These are phyloP conservation scores for Zaprionus nigranus DNA, from an alignment of 1,140 invertebrate species.

Conservation along the genomic window DNA sequence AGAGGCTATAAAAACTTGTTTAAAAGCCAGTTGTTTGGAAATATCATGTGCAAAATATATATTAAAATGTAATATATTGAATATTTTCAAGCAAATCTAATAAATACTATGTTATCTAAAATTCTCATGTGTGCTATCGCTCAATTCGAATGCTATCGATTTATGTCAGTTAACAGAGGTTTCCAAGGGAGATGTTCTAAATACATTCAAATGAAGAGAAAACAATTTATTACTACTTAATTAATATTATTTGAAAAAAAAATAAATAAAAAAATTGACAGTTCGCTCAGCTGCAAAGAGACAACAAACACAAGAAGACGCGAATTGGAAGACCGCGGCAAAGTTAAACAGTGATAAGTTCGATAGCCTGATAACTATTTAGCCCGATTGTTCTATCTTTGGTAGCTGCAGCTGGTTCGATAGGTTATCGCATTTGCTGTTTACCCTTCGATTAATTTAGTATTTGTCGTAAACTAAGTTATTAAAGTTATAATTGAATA, in stretches of 20 bases:
- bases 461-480: constrained; percentile 17
- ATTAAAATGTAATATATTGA: background rate
- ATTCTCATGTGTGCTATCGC: background rate
- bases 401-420: background rate
- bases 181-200: background rate
- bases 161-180: background rate
- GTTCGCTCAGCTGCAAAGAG: too few relatives aligned
- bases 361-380: too few relatives aligned
- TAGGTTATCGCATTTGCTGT: constrained; percentile 31
- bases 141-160: background rate
- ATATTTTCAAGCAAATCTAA: background rate
- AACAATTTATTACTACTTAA: too few relatives aligned
- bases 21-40: background rate
- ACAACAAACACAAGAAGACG: too few relatives aligned
- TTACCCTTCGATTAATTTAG: constrained; percentile 18
- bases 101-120: background rate
- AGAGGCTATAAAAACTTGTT: background rate
- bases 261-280: too few relatives aligned
- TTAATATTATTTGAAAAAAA: too few relatives aligned
- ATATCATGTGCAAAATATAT: background rate
- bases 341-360: too few relatives aligned
- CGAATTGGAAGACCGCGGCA: too few relatives aligned
- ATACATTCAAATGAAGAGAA: too few relatives aligned
- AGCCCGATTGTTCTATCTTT: too few relatives aligned
- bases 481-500: constrained; percentile 11